Evolutionary conservation across 2,113 vertebrate species (phyloP).

Genomic region (Silurus asotus): DNA sequence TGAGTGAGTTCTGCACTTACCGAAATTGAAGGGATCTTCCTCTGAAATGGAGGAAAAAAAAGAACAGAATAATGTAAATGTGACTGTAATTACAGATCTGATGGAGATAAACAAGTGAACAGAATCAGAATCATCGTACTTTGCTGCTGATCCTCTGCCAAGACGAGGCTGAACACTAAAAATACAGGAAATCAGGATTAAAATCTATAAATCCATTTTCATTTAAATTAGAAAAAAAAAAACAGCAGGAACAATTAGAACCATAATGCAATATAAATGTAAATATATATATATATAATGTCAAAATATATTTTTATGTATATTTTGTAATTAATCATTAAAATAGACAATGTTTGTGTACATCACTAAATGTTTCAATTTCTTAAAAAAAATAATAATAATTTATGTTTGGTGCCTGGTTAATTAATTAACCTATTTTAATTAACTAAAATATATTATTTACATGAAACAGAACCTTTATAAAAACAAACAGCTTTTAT

Average conservation of each 20-base stretch:
- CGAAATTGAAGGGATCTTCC: conserved; percentile 75
- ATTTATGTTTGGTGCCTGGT: too few relatives aligned
- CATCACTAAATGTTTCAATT: too few relatives aligned
- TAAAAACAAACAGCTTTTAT: too few relatives aligned
- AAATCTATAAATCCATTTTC: not conserved
- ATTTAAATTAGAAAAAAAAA: not conserved
- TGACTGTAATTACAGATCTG: too few relatives aligned
- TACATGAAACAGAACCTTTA: too few relatives aligned
- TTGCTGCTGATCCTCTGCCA: conserved; percentile 64
- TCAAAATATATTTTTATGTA: not conserved
- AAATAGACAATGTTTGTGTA: too few relatives aligned
- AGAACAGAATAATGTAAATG: not conserved
- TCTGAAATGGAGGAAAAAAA: conserved; percentile 31
- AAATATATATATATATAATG: not conserved
- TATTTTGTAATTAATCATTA: not conserved
- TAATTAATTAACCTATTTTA: too few relatives aligned
- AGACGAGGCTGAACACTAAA: conserved; percentile 71
- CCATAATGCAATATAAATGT: not conserved
- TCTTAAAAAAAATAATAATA: too few relatives aligned
- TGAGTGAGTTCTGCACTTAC: conserved; percentile 55
- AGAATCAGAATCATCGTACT: conserved; percentile 55
- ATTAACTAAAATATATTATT: too few relatives aligned
- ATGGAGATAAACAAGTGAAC: not conserved
- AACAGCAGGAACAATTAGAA: not conserved
- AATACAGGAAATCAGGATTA: not conserved